These are phyloP conservation scores for Cybosia mesomella DNA, from an alignment of 2,888 invertebrate genomes.

Conservation along the genomic window DNA sequence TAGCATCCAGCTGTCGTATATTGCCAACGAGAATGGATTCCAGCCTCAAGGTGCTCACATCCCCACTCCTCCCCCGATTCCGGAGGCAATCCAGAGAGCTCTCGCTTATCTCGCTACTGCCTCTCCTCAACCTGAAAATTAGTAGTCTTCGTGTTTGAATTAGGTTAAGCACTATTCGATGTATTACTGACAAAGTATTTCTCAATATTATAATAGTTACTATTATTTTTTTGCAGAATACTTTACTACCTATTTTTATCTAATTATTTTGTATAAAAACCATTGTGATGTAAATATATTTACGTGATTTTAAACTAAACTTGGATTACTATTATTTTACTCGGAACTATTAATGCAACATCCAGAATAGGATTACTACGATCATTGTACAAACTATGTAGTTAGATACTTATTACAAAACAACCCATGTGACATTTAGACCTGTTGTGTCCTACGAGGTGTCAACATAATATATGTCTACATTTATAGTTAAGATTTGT, in stretches of 20 bases:
- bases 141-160: slow-evolving; percentile 36
- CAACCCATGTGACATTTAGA: slow-evolving; percentile 8
- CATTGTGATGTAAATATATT: slow-evolving; percentile 24
- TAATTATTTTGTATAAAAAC: slow-evolving; percentile 44
- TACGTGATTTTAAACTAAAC: slow-evolving; percentile 8
- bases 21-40: slow-evolving; percentile 91
- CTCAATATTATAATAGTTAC: slow-evolving; percentile 30
- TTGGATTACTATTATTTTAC: not conserved
- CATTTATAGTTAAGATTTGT: not conserved
- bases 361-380: not conserved
- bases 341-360: not conserved
- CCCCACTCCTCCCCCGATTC: slow-evolving; percentile 90
- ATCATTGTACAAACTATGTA: not conserved
- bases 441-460: not conserved
- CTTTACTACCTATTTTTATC: slow-evolving; percentile 36
- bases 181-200: slow-evolving; percentile 34
- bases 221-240: slow-evolving; percentile 35
- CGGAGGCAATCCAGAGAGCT: slow-evolving; percentile 89
- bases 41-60: slow-evolving; percentile 88
- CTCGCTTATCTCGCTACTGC: slow-evolving; percentile 89
- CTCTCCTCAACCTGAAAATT: slow-evolving; percentile 81
- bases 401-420: slow-evolving; percentile 1
- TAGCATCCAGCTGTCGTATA: slow-evolving; percentile 87
- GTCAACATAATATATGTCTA: not conserved
- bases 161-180: slow-evolving; percentile 47